These are phyloP conservation scores for Nyctereutes procyonoides DNA, from an alignment of 2,113 vertebrate species.

Conservation along the genomic window DNA sequence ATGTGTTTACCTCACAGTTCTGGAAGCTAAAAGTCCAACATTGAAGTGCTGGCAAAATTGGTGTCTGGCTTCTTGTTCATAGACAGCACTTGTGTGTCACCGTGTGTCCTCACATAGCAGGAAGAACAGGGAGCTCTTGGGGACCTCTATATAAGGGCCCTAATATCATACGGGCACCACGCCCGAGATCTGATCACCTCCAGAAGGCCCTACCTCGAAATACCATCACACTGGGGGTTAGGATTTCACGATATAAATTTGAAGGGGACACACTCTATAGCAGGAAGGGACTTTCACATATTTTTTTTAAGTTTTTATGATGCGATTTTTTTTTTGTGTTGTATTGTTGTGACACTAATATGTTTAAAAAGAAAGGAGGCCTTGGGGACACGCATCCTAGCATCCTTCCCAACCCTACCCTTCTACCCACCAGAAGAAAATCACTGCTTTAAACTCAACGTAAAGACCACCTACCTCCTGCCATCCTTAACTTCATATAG, in stretches of 20 bases:
- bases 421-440: neutral
- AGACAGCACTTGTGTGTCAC: neutral
- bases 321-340: neutral
- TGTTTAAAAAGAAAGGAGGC: neutral
- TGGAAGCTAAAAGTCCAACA: neutral
- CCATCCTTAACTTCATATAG: neutral
- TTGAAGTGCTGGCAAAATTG: neutral
- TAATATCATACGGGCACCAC: neutral
- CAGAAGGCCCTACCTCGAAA: neutral
- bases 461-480: neutral
- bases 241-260: neutral
- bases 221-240: neutral
- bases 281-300: neutral
- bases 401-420: neutral
- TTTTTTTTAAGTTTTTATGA: neutral
- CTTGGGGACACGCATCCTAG: neutral
- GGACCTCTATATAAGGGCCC: neutral
- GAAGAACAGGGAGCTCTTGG: too few relatives aligned
- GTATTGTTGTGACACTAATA: neutral
- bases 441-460: neutral
- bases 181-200: neutral
- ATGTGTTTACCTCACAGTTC: neutral
- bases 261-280: neutral
- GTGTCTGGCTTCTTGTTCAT: accelerated
- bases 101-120: accelerated